Percentiles rank a stretch among this genome's conserved stretches.
Conservation (phyloP, 2,888 invertebrate genomes). For the Seira sanloemensis region DNA sequence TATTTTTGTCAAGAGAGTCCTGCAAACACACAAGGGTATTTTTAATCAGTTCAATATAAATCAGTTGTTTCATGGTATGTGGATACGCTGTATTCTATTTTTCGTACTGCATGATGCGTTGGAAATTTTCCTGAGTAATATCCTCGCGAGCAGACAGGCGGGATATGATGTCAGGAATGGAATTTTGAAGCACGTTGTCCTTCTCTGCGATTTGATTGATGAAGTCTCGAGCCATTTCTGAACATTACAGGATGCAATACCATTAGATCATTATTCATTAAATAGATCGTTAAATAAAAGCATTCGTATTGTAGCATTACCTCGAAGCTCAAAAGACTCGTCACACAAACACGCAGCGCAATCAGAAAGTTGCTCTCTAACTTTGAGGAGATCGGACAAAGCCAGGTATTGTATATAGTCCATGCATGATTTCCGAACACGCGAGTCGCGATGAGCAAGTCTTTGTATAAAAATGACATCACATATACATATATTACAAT, state of each 20-base stretch:
- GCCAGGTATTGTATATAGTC: constrained; percentile 71
- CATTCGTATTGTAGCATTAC: too few relatives aligned
- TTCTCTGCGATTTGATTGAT: constrained; percentile 70
- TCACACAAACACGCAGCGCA: constrained; percentile 67
- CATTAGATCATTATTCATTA: not conserved
- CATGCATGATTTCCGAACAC: constrained; percentile 67
- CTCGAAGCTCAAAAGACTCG: constrained; percentile 58
- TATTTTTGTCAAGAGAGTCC: constrained; percentile 62
- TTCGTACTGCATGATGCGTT: constrained; percentile 69
- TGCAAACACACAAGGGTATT: not conserved
- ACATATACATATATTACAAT: constrained; percentile 7
- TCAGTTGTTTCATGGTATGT: not conserved
- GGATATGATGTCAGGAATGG: constrained; percentile 70
- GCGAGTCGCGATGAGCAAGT: constrained; percentile 45
- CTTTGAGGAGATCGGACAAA: constrained; percentile 69
- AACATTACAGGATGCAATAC: constrained; percentile 10
- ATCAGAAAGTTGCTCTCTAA: constrained; percentile 67
- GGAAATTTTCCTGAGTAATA: constrained; percentile 63
- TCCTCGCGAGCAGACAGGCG: constrained; percentile 61
- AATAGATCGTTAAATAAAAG: not conserved
- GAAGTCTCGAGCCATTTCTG: constrained; percentile 70
- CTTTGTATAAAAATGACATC: constrained; percentile 40
- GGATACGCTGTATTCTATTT: not conserved
- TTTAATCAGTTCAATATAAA: not conserved
- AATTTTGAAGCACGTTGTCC: constrained; percentile 69